Base-by-base conservation (phyloP, 2,797 vertebrate species). In the Dallia pectoralis region DNA sequence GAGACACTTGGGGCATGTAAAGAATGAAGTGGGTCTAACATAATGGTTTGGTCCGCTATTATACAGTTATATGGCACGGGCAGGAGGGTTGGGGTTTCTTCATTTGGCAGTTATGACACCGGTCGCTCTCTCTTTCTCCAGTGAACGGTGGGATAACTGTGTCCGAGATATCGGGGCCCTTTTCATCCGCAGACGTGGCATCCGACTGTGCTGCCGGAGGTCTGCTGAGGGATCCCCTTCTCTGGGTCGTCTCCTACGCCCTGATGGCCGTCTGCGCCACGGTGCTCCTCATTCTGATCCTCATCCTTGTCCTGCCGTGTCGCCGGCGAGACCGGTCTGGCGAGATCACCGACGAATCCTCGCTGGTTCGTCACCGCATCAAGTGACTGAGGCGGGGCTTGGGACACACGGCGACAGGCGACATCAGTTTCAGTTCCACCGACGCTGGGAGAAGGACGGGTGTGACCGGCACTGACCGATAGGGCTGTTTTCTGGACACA, bases 341-440 rank as follows among this genome's bases (percentile, higher is more conserved):
- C 7, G 93, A 95, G 59, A 95, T 99, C 74, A 98, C 94, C 0
- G 98, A 99, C 0, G 95, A 97, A 85, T 99, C 98, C 11, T 98
- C 97, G 0, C 91, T 99, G 7, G 95, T 99, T 47, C 95, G 93
- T 25, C 95, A 99, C 77, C 95, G 97, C 32, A 97, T 97, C 95
- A 99, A 99, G 74, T 99, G 93, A 97, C 88, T 91, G 83, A 90
- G 86, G 73, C 71, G 79, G 44, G 70, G 25, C 66, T 16, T 33
- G 2, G 75, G 66, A 63, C 12, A 56, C 79, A 61, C 18, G 0
- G 75, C 19, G 77, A 51, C 30, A 53, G 64, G 53, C 65, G 40
- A 63, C 4, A 40, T 73, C 74, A 1, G 71, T 77, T 71, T 63
- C 72, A 30, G 74, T 66, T 59, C 69, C 18, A 73, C 22, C 8